Evolutionary conservation across 2,888 invertebrate genomes (phyloP).

Genomic region (Diarsia dahlii): DNA sequence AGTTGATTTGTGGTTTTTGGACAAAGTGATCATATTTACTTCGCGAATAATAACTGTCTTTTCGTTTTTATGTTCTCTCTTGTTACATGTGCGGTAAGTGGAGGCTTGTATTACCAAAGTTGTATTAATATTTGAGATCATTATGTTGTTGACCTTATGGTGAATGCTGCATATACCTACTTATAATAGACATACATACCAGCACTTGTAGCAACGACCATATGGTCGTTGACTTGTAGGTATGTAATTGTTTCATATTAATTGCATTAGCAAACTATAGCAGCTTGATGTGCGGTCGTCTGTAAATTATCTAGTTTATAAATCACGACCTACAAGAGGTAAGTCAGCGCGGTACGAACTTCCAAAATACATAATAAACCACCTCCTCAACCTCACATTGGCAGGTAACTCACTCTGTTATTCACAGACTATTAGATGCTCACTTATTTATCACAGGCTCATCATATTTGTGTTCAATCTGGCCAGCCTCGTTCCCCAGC

Average conservation of each 20-base stretch:
- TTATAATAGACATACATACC: too few relatives aligned
- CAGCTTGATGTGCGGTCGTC: too few relatives aligned
- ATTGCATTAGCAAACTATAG: too few relatives aligned
- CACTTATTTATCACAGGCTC: conserved; percentile 44
- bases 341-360: background rate
- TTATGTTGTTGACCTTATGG: too few relatives aligned
- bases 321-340: background rate
- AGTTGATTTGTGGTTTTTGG: background rate
- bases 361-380: conserved; percentile 25
- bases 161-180: too few relatives aligned
- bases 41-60: background rate
- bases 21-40: background rate
- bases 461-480: conserved; percentile 49
- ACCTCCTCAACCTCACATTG: conserved; percentile 1
- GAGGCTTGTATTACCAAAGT: background rate
- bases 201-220: too few relatives aligned
- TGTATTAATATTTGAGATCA: background rate
- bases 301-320: background rate
- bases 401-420: conserved; percentile 35
- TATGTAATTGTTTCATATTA: too few relatives aligned
- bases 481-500: conserved; percentile 27
- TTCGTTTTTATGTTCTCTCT: too few relatives aligned
- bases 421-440: conserved; percentile 39
- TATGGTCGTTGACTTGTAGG: too few relatives aligned
- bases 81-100: background rate